phyloP scores from a whole-genome alignment of 2,113 vertebrate genomes.

The Lasiurus borealis region DNA sequence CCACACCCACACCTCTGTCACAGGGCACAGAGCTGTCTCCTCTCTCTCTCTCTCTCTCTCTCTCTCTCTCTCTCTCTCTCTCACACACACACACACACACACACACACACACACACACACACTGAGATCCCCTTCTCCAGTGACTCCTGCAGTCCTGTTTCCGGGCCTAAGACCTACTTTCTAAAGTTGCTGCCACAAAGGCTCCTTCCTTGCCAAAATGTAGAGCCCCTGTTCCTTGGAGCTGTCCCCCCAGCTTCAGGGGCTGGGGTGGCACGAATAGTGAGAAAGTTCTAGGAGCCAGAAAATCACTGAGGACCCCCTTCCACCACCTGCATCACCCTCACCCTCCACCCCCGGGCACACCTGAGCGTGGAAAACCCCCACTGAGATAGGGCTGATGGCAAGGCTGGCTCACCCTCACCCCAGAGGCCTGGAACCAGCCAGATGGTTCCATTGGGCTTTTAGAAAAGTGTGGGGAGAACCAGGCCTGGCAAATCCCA shows the following conservation, averaged over 20 bases:
- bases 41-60: neutral
- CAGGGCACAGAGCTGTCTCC: neutral
- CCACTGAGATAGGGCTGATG: accelerated
- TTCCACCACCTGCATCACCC: neutral
- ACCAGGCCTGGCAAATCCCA: neutral
- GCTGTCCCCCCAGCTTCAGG: neutral
- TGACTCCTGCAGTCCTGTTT: neutral
- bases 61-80: neutral
- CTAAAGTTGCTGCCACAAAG: neutral
- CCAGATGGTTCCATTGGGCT: neutral
- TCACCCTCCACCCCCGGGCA: no score
- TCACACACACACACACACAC: neutral
- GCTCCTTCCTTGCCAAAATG: neutral
- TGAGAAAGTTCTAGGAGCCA: neutral
- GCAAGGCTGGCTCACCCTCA: neutral
- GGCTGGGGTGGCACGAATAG: neutral
- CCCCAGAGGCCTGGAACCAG: accelerated
- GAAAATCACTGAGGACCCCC: neutral
- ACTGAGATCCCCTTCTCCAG: neutral
- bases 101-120: neutral
- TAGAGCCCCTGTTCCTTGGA: neutral
- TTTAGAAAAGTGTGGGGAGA: neutral
- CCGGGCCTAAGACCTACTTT: neutral
- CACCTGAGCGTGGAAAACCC: neutral
- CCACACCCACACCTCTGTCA: neutral